Evolutionary conservation across 2,888 invertebrate genomes (phyloP), one percentile per base, ranked within the genome.

Genomic region (Nowickia ferox): DNA sequence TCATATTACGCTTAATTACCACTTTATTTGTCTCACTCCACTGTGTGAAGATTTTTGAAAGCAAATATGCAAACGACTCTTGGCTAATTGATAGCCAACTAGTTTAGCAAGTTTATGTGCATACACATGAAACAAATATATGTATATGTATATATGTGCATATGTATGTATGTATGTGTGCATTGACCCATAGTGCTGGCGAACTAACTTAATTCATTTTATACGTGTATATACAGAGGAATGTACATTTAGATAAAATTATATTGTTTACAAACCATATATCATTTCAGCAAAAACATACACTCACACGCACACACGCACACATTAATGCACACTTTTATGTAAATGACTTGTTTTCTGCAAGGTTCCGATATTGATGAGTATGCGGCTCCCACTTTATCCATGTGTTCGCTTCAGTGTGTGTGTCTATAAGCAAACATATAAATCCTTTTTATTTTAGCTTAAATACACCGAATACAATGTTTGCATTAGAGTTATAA

Each of bases 191-290:
- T 38, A 59, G 59, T 59, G 38, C 15, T 30, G 11, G 38, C 30
- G 6, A 61, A 61, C 61, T 59, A 59, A 40, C 40, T 42, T 42
- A 61, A 61, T 55, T 59, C 66, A 68, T 59, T 17, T 13, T 19
- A 51, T 65, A 57, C 57, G 46, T 6, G 30, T 30, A 30, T 30
- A 6, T 30, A 6, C 5, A 30, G 30, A 30, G 30, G 30, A 30
- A 30, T 55, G 51, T 61, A 82, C 57, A 82, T 65, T 61, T 13
- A 42, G 51, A 82, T 81, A 81, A 82, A 77, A 69, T 81, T 19
- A 74, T 74, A 78, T 69, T 85, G 74, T 81, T 78, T 82, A 63
- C 81, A 74, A 65, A 69, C 78, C n/a, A 68, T 77, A 82, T 61
- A 69, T 85, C 69, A 82, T 65, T 78, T 22, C 44, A 22, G 19